Evolutionary conservation across 2,888 invertebrate genomes (phyloP), one percentile per base, ranked within the genome.

Genomic region (Drosophila formosana): DNA sequence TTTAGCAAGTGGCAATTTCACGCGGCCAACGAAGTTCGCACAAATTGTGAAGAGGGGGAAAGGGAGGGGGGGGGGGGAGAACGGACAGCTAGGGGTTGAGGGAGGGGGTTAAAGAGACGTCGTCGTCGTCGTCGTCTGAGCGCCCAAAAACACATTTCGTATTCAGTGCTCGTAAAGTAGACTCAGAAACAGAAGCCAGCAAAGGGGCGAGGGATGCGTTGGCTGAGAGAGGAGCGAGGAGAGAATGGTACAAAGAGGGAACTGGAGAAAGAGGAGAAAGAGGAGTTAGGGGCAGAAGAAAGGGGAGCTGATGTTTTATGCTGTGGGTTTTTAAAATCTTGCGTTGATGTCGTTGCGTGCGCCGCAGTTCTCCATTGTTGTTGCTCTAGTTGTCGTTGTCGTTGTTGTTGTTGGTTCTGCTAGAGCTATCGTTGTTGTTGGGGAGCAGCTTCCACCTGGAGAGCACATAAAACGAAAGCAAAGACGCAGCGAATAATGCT

Each of bases 151-250:
- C 87, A 87, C 87, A 84, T 84, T 89, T 87, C 72, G 84, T 80
- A 89, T 84, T 84, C 89, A 80, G 89, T 89, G 83, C 88, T 89
- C 83, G 83, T 84, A 89, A 84, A 84, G 84, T 71, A 66, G 81
- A 83, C 47, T 58, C 76, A 66, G 77, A 64, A 72, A 70, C 68
- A 68, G 80, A 45, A 62, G 66, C 60, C 49, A 41, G 18, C 45
- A 43, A 23, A 41, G 37, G 11, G 11, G 4, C 11, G 18, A n/a
- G 11, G 32, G 6, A 25, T 34, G 41, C 7, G 9, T 4, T 2
- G 34, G 18, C 18, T 18, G 18, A 25, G 4, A 47, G 32, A 13
- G 30, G 7, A 43, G 28, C 25, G 2, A 8, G 1, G 7, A 26
- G 11, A 32, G 23, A 43, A n/a, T 34, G 18, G 4, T 2, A 28